Conservation (phyloP, 2,797 vertebrate genomes). For the Ctenosaura bakeri region DNA sequence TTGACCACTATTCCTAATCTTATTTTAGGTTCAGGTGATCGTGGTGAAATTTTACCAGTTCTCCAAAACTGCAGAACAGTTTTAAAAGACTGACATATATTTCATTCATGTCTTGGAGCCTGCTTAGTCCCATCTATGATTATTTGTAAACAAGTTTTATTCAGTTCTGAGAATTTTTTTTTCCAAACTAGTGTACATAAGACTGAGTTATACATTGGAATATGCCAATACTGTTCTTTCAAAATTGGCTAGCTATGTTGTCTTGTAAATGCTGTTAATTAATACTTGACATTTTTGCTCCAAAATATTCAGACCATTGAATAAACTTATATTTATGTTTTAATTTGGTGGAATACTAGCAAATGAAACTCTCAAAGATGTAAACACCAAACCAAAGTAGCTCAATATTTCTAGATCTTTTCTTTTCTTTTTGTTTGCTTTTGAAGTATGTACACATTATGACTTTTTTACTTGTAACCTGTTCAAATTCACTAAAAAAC, state of each 20-base stretch:
- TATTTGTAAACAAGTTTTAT: not conserved
- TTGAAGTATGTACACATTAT: not conserved
- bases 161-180: not conserved
- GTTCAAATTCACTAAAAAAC: not conserved
- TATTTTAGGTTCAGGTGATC: not conserved
- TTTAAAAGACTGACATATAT: not conserved
- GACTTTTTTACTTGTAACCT: not conserved
- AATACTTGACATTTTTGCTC: not conserved
- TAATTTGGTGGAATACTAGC: constrained; percentile 8
- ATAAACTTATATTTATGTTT: not conserved
- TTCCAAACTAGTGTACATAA: not conserved
- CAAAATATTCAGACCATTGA: not conserved
- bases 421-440: not conserved
- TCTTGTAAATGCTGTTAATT: not conserved
- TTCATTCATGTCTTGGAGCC: not conserved
- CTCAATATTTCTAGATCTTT: not conserved
- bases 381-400: not conserved
- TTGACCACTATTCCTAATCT: not conserved
- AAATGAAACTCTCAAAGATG: not conserved
- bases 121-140: not conserved
- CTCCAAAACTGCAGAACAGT: not conserved
- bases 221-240: not conserved
- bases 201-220: not conserved
- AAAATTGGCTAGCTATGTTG: not conserved
- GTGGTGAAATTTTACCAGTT: not conserved